These are phyloP conservation scores for Bungarus multicinctus DNA, from an alignment of 2,113 vertebrate species.

Conservation along the genomic window DNA sequence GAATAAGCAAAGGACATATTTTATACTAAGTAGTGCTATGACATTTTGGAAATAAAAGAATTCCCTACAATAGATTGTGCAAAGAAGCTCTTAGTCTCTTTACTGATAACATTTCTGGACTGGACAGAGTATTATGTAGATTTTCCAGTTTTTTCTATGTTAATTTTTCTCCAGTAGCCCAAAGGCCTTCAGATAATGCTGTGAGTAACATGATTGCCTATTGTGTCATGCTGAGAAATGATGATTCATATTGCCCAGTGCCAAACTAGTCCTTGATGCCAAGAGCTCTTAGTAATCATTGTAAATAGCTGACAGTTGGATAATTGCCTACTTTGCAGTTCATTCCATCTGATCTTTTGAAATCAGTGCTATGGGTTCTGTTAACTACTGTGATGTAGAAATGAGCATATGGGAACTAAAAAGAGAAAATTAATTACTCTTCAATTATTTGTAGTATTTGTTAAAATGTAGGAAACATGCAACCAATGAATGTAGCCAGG, in stretches of 20 bases:
- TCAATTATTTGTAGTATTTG: slow-evolving; percentile 30
- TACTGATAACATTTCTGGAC: not conserved
- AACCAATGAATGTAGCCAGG: not conserved
- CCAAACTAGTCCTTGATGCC: not conserved
- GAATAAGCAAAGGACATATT: not conserved
- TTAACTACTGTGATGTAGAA: slow-evolving; percentile 12
- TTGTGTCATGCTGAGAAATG: slow-evolving; percentile 22
- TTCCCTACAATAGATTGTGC: not conserved
- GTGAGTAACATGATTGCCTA: not conserved
- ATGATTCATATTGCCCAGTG: slow-evolving; percentile 7
- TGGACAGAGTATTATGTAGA: not conserved
- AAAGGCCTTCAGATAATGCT: slow-evolving; percentile 8
- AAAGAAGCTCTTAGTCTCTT: not conserved
- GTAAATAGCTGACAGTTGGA: slow-evolving; percentile 31
- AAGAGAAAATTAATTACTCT: slow-evolving; percentile 25
- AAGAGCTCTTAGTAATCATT: slow-evolving; percentile 5
- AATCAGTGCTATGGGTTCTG: slow-evolving; percentile 2
- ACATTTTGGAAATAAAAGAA: not conserved
- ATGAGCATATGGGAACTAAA: slow-evolving; percentile 28
- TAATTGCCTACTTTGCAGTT: slow-evolving; percentile 26
- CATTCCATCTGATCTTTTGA: slow-evolving; percentile 28
- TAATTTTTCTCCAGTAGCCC: slow-evolving; percentile 21
- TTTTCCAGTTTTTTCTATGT: slow-evolving; percentile 8
- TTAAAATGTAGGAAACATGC: not conserved
- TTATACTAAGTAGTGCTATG: not conserved